Evolutionary conservation across 2,797 vertebrate genomes (phyloP), one percentile per base, ranked within the genome.

Genomic region (Taeniopygia guttata): DNA sequence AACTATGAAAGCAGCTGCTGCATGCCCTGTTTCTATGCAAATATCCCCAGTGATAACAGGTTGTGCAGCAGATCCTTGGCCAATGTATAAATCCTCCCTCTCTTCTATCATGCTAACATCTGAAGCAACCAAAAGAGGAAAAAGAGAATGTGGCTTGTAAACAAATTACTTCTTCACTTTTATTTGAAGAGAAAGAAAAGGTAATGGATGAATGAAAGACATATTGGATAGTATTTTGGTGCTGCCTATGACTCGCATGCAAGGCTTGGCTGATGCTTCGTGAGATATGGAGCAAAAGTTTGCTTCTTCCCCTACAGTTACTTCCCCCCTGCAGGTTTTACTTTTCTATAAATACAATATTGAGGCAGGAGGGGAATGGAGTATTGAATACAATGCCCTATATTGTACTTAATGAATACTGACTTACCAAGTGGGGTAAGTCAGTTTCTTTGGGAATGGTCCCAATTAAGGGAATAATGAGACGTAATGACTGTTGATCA

Each of bases 141-240:
- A 82, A 93, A 45, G 34, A 48, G 42, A 90, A 88, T 79, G 36
- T 84, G 69, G 12, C n/a, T 82, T 89, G 87, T 84, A 94, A 94
- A 87, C 59, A 95, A 93, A 93, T 88, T 82, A 73, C 15, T 91
- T 90, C 20, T 84, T 93, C 76, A 73, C 63, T 90, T 90, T 73
- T 90, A 76, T 66, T 66, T 64, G 26, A 34, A 10, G 16, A 11
- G 26, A 20, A 25, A 29, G 30, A n/a, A 73, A 48, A 63, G 4
- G 16, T 29, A 81, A 48, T 18, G 48, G 32, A 68, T 32, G 7
- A 60, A 22, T 1, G 5, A 83, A 78, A 66, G n/a, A 90, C 91
- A 75, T 77, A 60, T 51, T 62, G 0, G 0, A 8, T 29, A 19
- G 16, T 19, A 72, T 74, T 85, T n/a, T 43, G 54, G 58, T 49